Percentiles rank a stretch among this genome's conserved stretches.
These are phyloP conservation scores for Gibbula magus DNA, from an alignment of 2,888 invertebrate species.

Conservation along the genomic window DNA sequence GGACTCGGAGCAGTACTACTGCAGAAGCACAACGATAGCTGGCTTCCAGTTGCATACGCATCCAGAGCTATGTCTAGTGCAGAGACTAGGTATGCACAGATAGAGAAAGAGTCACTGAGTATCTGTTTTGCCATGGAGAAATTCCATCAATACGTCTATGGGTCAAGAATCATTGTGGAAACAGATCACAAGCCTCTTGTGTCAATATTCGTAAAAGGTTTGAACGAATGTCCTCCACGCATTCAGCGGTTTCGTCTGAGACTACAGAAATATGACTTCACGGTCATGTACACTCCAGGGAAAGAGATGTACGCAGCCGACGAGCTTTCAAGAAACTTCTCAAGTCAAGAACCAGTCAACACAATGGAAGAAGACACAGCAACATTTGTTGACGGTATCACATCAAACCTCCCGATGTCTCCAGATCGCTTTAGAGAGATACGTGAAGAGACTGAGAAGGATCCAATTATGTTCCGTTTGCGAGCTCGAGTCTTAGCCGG, in stretches of 20 bases:
- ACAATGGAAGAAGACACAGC: conserved; percentile 18
- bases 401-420: no score
- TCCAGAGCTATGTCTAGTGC: no score
- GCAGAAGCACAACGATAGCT: conserved; percentile 24
- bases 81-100: conserved; percentile 30
- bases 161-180: conserved; percentile 6
- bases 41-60: conserved; percentile 33
- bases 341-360: not conserved
- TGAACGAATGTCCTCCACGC: conserved; percentile 29
- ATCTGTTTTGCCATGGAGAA: conserved; percentile 33
- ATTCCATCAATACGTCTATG: conserved; percentile 33
- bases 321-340: not conserved
- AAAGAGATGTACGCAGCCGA: conserved; percentile 30
- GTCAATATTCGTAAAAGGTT: conserved; percentile 22
- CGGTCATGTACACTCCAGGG: conserved; percentile 27
- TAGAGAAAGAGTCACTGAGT: conserved; percentile 31
- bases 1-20: conserved; percentile 32
- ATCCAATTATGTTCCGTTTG: not conserved
- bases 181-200: conserved; percentile 36
- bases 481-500: no score
- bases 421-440: no score
- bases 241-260: conserved; percentile 32
- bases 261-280: conserved; percentile 32
- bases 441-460: no score
- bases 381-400: conserved; percentile 2